Percentiles rank a stretch among this genome's conserved stretches.
Conservation (phyloP, 2,797 vertebrate genomes). For the Clarias laeviceps region DNA sequence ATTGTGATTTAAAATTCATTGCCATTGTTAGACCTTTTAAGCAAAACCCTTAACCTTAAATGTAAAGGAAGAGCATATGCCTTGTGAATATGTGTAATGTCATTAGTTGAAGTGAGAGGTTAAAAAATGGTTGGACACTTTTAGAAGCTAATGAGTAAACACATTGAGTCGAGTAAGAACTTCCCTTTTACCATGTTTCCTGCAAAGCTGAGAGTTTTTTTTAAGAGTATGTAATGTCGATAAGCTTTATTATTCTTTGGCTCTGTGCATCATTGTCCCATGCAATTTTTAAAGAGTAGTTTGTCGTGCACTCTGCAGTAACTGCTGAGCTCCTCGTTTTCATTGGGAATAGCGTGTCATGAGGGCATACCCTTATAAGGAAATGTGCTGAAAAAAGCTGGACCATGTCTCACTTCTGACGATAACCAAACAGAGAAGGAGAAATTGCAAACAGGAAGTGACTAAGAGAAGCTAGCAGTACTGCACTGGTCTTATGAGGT, state of each 20-base stretch:
- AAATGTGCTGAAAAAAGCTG: constrained; percentile 51
- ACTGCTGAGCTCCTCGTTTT: constrained; percentile 43
- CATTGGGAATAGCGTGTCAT: not conserved
- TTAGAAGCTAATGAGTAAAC: not conserved
- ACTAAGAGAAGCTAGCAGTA: not conserved
- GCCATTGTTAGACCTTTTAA: not conserved
- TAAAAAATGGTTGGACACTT: not conserved
- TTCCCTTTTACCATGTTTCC: not conserved
- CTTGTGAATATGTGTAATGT: not conserved
- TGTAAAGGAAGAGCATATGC: not conserved
- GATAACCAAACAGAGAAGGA: constrained; percentile 61
- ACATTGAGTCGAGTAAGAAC: not conserved
- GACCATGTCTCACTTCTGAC: constrained; percentile 36
- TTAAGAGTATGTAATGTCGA: too few relatives aligned
- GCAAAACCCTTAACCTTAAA: not conserved
- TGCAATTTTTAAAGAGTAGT: constrained; percentile 1
- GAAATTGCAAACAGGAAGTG: constrained; percentile 66
- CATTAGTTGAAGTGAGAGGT: not conserved
- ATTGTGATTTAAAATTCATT: not conserved
- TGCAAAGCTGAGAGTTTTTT: not conserved
- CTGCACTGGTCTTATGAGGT: not conserved
- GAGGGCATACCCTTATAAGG: constrained; percentile 68
- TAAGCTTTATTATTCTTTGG: not conserved
- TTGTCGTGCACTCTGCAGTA: constrained; percentile 27
- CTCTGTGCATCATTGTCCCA: not conserved